Base-by-base conservation (phyloP, 2,797 vertebrate species). In the Coregonus ussuriensis region DNA sequence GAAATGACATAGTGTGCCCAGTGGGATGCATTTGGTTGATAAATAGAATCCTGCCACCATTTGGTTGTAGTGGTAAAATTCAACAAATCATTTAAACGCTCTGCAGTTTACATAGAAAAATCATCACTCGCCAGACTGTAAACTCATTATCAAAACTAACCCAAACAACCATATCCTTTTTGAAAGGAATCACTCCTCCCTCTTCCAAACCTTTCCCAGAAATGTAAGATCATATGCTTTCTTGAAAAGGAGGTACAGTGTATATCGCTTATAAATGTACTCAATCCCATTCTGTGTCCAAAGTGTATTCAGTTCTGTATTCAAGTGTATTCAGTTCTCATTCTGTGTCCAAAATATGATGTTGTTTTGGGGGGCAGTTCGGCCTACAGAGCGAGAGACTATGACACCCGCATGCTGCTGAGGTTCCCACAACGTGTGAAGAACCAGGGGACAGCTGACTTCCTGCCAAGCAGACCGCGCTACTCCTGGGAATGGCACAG, bases 401-500 rank as follows among this genome's bases (percentile, higher is more conserved):
- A 99, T 37, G 98, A 99, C 90, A 96, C 95, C 2, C 94, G 98
- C 0, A 97, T 99, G 92, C 94, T 99, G 84, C 94, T 99, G 80
- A 95, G 98, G 85, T 99, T 99, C 86, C 97, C 98, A 1, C 98
- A 99, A 84, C 94, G 96, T 89, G 98, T 99, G 83, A 99, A 98
- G 93, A 99, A 99, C 88, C 98, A 99, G 93, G 98, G 98, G 37
- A 99, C 98, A 0, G 97, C 98, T 0, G 98, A 99, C 89, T 99
- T 99, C 85, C 93, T 98, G 77, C 98, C 98, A 81, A 99, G 93
- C 91, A 93, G 97, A 85, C 98, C 98, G 25, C 96, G 98, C 83
- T 99, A 99, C 86, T 95, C 97, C 74, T 99, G 98, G 98, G 98
- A 99, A 88, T 99, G 98, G 98, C 98, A 99, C 95, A 99, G 98